phyloP scores from a whole-genome alignment of 2,113 vertebrate species.

The Caretta caretta region DNA sequence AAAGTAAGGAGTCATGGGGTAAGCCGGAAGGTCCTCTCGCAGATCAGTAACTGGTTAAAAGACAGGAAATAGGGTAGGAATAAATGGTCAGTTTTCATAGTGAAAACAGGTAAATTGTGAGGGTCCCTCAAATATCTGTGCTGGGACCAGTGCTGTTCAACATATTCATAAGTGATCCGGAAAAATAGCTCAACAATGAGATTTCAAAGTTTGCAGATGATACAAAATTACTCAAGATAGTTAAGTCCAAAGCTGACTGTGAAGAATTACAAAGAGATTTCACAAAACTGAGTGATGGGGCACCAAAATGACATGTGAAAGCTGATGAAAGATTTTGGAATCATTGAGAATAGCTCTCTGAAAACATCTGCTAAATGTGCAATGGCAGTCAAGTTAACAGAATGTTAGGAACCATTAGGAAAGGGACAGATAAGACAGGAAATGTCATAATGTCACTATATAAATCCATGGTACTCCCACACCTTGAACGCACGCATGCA shows the following conservation, averaged over 20 bases:
- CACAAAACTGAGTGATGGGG: neutral
- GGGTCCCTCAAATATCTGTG: too few species aligned
- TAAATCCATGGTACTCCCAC: neutral
- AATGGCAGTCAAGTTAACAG: neutral
- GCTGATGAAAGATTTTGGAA: neutral
- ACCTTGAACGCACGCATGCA: neutral
- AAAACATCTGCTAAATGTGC: neutral
- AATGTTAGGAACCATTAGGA: neutral
- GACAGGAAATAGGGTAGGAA: too few species aligned
- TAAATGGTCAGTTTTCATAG: too few species aligned
- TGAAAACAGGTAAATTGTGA: too few species aligned
- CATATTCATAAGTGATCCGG: neutral
- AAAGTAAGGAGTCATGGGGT: too few species aligned
- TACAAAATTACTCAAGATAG: neutral
- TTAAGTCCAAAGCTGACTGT: neutral
- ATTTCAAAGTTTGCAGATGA: neutral
- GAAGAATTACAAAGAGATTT: neutral
- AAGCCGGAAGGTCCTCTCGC: too few species aligned
- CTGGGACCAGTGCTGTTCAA: neutral
- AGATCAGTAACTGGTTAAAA: too few species aligned
- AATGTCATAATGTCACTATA: neutral
- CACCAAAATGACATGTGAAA: neutral
- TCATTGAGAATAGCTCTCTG: neutral
- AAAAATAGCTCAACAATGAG: neutral
- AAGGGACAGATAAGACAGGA: neutral